Percentiles rank a stretch among this genome's conserved stretches.
Conservation (phyloP, 1,140 invertebrate genomes). For the Drosophila orosa region DNA sequence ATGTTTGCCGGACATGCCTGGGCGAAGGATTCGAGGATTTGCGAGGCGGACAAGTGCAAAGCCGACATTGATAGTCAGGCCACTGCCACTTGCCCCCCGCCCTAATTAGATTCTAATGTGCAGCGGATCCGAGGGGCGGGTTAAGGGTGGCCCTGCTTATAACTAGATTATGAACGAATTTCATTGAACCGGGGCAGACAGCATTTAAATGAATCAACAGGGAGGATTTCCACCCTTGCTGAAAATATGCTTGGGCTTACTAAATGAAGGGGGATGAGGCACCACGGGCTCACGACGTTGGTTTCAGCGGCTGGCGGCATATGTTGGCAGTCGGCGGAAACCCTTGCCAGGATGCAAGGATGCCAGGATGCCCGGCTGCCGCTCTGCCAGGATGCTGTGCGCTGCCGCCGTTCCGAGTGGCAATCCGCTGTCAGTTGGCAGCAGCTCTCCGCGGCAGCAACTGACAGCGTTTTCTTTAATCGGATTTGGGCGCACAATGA, state of each 20-base stretch:
- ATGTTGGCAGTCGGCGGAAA: constrained; percentile 77
- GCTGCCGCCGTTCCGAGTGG: constrained; percentile 46
- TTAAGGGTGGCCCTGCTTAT: constrained; percentile 47
- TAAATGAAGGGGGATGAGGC: background rate
- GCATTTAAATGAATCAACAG: constrained; percentile 56
- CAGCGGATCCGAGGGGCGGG: constrained; percentile 40
- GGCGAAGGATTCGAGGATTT: constrained; percentile 60
- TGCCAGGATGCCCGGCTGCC: constrained; percentile 44
- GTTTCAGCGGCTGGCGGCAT: constrained; percentile 73
- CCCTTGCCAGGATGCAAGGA: constrained; percentile 53
- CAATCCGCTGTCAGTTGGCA: constrained; percentile 50
- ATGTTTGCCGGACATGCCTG: constrained; percentile 72
- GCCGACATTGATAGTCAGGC: constrained; percentile 66
- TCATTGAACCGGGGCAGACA: constrained; percentile 50
- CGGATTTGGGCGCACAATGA: constrained; percentile 75
- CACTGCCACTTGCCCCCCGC: constrained; percentile 35
- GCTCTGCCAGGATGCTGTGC: constrained; percentile 77
- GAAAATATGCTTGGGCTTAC: constrained; percentile 54
- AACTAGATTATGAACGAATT: constrained; percentile 83
- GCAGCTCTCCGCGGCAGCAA: constrained; percentile 42
- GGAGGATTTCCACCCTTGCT: constrained; percentile 52
- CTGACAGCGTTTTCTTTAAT: constrained; percentile 77
- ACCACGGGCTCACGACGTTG: constrained; percentile 53
- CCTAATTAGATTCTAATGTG: constrained; percentile 81
- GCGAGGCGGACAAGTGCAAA: constrained; percentile 67